Evolutionary conservation across 30 jellyfish, hydroid and myxozoan species (phyloP), one percentile per base, ranked within the genome.

Genomic region (Cassiopea xamachana): DNA sequence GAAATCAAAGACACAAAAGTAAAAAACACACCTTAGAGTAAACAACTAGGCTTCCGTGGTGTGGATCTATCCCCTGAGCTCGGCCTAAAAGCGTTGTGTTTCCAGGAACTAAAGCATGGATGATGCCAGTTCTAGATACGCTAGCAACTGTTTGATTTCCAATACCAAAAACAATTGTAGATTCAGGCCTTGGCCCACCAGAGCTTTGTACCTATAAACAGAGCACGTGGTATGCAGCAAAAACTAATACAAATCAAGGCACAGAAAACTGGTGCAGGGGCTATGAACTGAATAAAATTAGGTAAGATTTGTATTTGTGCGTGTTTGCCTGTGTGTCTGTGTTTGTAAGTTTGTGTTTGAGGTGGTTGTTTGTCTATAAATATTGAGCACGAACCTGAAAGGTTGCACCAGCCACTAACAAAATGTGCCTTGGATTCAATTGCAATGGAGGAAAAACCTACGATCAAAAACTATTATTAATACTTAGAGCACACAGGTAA

Each of bases 141-240:
- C 82, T 87, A 16, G 98, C 97, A 50, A 94, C 98, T 6, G 98
- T 76, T 60, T 77, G 51, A 73, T 94, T 94, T 6, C 55, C 90
- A 49, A 94, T 77, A 12, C 80, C 89, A 67, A 86, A 94, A n/a
- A 83, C 91, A 69, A 93, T 88, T 17, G 96, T 91, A 1, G 98
- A 87, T 59, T 94, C 97, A 15, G 98, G 98, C 43, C 97, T 84
- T 14, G 98, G 98, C 59, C 98, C 98, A 14, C 98, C 98, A 62
- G 82, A 51, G 67, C 98, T 94, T 49, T 82, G 87, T 43, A 94
- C 93, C 98, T 94, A 60, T 13, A 47, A 45, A 39, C 12, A 58
- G 69, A 13, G n/a, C n/a, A n/a, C n/a, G n/a, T n/a, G n/a, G n/a
- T n/a, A n/a, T n/a, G n/a, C n/a, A n/a, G n/a, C n/a, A n/a, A n/a